Percentiles rank a stretch among this genome's conserved stretches.
Conservation (phyloP, 1,140 invertebrate genomes). For the Macrobrachium nipponense region DNA sequence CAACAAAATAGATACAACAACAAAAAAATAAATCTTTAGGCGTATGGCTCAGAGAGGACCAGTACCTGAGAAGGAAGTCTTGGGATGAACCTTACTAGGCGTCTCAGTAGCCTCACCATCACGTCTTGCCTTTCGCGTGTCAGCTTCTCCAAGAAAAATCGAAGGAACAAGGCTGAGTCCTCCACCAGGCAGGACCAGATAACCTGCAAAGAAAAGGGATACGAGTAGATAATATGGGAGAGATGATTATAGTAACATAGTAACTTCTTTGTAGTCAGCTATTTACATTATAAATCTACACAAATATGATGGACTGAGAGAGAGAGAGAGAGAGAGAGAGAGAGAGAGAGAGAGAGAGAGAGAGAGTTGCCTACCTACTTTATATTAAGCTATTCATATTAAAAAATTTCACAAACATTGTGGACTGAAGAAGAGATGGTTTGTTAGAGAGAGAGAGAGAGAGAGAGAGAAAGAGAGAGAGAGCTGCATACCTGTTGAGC, state of each 20-base stretch:
- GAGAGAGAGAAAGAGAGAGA: not conserved
- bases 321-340: too few species aligned
- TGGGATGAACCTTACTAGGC: conserved; percentile 81
- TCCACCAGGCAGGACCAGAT: conserved; percentile 98
- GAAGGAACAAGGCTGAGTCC: conserved; percentile 94
- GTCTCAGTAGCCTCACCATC: conserved; percentile 92
- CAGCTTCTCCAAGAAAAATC: conserved; percentile 95
- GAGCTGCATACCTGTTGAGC: conserved; percentile 79
- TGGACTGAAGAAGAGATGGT: not conserved
- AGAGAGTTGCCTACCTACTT: too few species aligned
- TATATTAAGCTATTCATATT: too few species aligned
- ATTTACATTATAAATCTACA: not conserved
- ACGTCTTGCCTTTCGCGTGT: conserved; percentile 95
- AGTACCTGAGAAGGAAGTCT: conserved; percentile 61
- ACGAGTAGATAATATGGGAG: not conserved
- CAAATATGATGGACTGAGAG: too few species aligned
- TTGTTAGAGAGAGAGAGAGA: not conserved
- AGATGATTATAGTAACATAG: too few species aligned
- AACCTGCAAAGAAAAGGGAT: conserved; percentile 74
- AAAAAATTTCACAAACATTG: too few species aligned
- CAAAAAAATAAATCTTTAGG: not conserved
- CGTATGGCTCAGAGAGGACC: too few species aligned
- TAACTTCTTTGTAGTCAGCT: too few species aligned
- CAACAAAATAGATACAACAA: too few species aligned
- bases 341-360: too few species aligned